Percentiles rank a stretch among this genome's conserved stretches.
These are phyloP conservation scores for Neostethus bicornis DNA, from an alignment of 2,797 vertebrate species.

Conservation along the genomic window DNA sequence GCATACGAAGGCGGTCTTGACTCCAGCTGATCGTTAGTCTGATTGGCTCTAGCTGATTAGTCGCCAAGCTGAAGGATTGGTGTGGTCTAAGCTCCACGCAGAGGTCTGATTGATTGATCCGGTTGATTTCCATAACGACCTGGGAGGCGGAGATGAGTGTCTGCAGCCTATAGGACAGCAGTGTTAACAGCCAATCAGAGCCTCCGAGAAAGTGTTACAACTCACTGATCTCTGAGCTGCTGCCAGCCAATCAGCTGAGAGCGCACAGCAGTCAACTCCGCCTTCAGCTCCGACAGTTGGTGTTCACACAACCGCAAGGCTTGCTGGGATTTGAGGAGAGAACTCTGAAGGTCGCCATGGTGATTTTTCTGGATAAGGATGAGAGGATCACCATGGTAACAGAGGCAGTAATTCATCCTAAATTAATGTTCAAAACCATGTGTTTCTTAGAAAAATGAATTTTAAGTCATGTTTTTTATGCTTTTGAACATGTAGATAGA, in stretches of 20 bases:
- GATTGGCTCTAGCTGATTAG: slow-evolving; percentile 64
- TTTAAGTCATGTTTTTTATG: no score
- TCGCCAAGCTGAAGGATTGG: not conserved
- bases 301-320: slow-evolving; percentile 61
- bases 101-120: slow-evolving; percentile 69
- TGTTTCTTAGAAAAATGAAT: no score
- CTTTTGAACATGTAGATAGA: no score
- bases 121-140: slow-evolving; percentile 52
- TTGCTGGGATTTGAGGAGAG: slow-evolving; percentile 61
- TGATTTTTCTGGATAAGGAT: slow-evolving; percentile 58
- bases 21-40: slow-evolving; percentile 65
- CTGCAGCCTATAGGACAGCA: slow-evolving; percentile 61
- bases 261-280: slow-evolving; percentile 34
- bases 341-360: slow-evolving; percentile 46
- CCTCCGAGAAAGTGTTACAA: not conserved
- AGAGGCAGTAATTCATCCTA: no score
- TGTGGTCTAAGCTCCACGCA: slow-evolving; percentile 70
- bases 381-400: not conserved
- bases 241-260: slow-evolving; percentile 51
- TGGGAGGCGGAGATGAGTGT: slow-evolving; percentile 30
- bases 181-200: slow-evolving; percentile 12
- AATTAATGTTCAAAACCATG: no score
- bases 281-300: slow-evolving; percentile 57
- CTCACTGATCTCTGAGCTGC: slow-evolving; percentile 68
- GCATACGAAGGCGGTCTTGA: slow-evolving; percentile 62